Evolutionary conservation across 2,797 vertebrate genomes (phyloP).

Genomic region (Eurystomus glaucurus): DNA sequence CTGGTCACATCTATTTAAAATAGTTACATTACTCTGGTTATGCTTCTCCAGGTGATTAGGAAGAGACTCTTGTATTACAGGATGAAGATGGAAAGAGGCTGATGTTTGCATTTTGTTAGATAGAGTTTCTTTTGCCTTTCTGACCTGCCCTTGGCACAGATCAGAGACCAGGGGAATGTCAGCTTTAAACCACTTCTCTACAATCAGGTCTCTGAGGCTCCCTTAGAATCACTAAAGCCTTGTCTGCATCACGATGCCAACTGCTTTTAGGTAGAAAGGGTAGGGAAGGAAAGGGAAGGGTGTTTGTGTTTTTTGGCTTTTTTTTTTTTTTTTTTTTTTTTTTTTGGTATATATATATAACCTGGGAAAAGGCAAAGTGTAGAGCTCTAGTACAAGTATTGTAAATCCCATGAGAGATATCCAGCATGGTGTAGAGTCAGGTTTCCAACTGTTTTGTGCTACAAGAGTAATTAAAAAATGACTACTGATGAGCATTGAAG

Average conservation of each 20-base stretch:
- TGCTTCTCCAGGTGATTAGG: background rate
- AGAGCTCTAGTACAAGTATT: background rate
- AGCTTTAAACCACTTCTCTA: background rate
- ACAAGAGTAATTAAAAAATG: background rate
- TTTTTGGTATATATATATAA: background rate
- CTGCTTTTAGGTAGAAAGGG: background rate
- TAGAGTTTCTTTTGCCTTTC: constrained; percentile 8
- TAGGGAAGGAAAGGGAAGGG: background rate
- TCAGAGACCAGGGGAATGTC: background rate
- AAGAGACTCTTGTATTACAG: background rate
- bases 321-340: background rate
- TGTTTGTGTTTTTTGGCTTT: too few species aligned
- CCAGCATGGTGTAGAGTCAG: background rate
- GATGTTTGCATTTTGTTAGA: background rate
- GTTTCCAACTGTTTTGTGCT: background rate
- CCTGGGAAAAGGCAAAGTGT: background rate
- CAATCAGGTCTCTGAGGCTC: background rate
- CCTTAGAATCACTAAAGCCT: background rate
- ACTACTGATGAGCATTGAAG: background rate
- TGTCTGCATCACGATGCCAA: fast-evolving
- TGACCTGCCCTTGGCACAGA: background rate
- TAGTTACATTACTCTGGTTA: background rate
- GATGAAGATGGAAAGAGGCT: background rate
- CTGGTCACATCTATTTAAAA: background rate
- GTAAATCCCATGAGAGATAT: background rate